Conservation (phyloP, 30 jellyfish, hydroid and myxozoan species). For the Chironex yamaguchii region DNA sequence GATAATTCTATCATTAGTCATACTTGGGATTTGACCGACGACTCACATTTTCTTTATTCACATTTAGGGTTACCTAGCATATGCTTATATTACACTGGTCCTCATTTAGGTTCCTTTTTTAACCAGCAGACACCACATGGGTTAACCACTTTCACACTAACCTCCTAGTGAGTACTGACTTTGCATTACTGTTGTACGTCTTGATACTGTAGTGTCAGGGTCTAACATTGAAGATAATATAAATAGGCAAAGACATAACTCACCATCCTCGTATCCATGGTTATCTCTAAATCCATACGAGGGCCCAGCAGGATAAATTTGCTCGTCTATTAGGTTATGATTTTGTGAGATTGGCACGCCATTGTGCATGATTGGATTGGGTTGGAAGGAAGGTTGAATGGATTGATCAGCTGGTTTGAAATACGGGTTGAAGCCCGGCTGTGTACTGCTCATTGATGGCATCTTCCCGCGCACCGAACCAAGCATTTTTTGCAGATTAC, state of each 20-base stretch:
- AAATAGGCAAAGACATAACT: no score
- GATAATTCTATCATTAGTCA: background rate
- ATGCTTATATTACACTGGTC: no score
- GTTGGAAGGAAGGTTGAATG: background rate
- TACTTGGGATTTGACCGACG: no score
- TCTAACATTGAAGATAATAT: no score
- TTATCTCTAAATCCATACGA: background rate
- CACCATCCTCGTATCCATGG: background rate
- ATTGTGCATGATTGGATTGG: background rate
- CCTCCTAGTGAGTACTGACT: no score
- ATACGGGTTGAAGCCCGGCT: background rate
- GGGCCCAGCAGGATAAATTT: background rate
- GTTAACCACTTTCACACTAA: no score
- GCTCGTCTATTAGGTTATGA: constrained; percentile 8
- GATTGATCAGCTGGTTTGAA: background rate
- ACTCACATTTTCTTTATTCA: no score
- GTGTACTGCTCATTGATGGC: background rate
- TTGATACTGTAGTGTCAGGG: no score
- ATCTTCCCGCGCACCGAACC: constrained; percentile 50
- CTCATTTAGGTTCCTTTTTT: no score
- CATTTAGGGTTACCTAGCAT: no score
- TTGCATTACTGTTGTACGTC: no score
- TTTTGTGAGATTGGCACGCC: constrained; percentile 31
- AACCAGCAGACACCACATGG: no score
- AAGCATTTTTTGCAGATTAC: constrained; percentile 66